These are phyloP conservation scores for Bactericera cockerelli DNA, from an alignment of 1,140 invertebrate species.

Conservation along the genomic window DNA sequence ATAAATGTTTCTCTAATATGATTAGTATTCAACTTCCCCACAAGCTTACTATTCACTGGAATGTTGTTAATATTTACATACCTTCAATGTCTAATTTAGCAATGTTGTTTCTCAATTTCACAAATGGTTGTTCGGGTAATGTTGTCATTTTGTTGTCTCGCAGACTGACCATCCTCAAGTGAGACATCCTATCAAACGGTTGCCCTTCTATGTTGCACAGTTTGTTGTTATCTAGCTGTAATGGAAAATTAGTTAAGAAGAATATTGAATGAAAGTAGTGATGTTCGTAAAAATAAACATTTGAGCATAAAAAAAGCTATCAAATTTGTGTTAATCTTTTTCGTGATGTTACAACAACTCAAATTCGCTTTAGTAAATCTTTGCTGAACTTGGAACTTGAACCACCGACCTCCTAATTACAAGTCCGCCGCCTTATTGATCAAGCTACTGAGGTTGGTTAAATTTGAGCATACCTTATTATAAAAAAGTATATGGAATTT, in stretches of 20 bases:
- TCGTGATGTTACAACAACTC: too few relatives aligned
- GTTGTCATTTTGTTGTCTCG: constrained; percentile 59
- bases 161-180: constrained; percentile 60
- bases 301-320: background rate
- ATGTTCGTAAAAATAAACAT: too few relatives aligned
- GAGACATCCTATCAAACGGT: constrained; percentile 64
- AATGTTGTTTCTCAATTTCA: constrained; percentile 57
- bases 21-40: too few relatives aligned
- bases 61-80: too few relatives aligned
- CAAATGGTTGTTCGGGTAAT: constrained; percentile 55
- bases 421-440: too few relatives aligned
- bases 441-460: too few relatives aligned
- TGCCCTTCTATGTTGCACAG: constrained; percentile 36
- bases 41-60: too few relatives aligned
- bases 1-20: too few relatives aligned
- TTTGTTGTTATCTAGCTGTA: constrained; percentile 32
- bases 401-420: too few relatives aligned
- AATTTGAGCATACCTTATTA: background rate
- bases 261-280: too few relatives aligned
- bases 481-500: background rate
- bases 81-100: constrained; percentile 71
- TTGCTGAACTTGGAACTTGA: too few relatives aligned
- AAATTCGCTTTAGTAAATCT: too few relatives aligned
- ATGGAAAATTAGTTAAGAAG: constrained; percentile 15
- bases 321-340: background rate